Percentiles rank a stretch among this genome's conserved stretches.
These are phyloP conservation scores for Catotricha subobsoleta DNA, from an alignment of 2,888 invertebrate genomes.

Conservation along the genomic window DNA sequence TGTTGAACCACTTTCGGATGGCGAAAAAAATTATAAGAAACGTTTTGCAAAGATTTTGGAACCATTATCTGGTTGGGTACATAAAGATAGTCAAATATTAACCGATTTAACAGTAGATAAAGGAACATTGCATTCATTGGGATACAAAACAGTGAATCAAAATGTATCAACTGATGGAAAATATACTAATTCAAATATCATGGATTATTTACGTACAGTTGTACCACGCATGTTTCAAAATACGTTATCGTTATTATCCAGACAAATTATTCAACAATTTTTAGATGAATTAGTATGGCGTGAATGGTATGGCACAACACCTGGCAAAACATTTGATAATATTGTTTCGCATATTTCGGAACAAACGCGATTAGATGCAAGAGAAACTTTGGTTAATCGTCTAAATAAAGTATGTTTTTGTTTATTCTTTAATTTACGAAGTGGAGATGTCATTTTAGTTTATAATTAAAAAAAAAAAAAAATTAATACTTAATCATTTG, in stretches of 20 bases:
- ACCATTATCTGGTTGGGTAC: slow-evolving; percentile 60
- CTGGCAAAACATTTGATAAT: slow-evolving; percentile 62
- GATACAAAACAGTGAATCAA: slow-evolving; percentile 59
- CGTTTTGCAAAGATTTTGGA: slow-evolving; percentile 69
- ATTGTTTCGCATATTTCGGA: slow-evolving; percentile 61
- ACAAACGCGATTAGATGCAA: slow-evolving; percentile 51
- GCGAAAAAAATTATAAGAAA: slow-evolving; percentile 60
- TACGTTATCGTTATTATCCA: slow-evolving; percentile 59
- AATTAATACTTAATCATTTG: too few relatives aligned
- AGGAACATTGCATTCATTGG: slow-evolving; percentile 55
- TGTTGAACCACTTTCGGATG: slow-evolving; percentile 63
- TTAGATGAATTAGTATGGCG: slow-evolving; percentile 80
- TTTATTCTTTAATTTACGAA: neutral
- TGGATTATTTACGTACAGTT: slow-evolving; percentile 71
- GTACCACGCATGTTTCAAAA: slow-evolving; percentile 86
- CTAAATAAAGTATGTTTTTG: slow-evolving; percentile 38
- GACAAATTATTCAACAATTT: slow-evolving; percentile 79
- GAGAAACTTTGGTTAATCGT: slow-evolving; percentile 41
- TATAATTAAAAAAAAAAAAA: too few relatives aligned
- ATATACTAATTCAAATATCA: slow-evolving; percentile 54
- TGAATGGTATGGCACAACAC: slow-evolving; percentile 63
- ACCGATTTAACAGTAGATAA: slow-evolving; percentile 76
- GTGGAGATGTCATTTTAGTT: neutral
- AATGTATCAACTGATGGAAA: slow-evolving; percentile 30
- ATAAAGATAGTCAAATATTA: slow-evolving; percentile 54